phyloP scores from a whole-genome alignment of 2,888 invertebrate species.

The Drosophila pegasa region DNA sequence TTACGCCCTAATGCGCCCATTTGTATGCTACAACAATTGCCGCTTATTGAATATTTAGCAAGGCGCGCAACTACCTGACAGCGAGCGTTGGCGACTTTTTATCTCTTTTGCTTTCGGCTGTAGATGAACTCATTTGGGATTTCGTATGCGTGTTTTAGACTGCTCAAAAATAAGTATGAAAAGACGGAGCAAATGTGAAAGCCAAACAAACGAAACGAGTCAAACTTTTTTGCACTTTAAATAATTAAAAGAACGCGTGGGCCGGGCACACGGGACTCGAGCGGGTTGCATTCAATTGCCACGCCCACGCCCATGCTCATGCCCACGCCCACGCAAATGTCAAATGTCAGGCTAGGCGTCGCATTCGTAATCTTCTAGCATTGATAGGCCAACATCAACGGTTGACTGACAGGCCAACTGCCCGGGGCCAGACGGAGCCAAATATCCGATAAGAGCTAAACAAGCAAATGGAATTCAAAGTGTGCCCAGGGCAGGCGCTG shows the following conservation, averaged over 20 bases:
- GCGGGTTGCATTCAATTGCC: conserved; percentile 29
- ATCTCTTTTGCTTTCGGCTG: background rate
- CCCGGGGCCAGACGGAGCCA: conserved; percentile 57
- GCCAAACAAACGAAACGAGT: conserved; percentile 1
- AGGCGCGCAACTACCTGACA: conserved; percentile 50
- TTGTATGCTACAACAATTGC: conserved; percentile 81
- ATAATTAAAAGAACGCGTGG: conserved; percentile 64
- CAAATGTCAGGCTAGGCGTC: conserved; percentile 24
- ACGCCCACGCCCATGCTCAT: conserved; percentile 29
- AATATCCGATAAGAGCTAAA: conserved; percentile 70
- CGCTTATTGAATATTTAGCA: conserved; percentile 81
- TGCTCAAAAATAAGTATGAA: conserved; percentile 4
- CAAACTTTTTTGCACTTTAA: conserved; percentile 70
- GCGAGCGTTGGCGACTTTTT: background rate
- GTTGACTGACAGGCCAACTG: conserved; percentile 63
- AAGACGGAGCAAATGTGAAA: conserved; percentile 8
- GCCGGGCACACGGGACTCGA: conserved; percentile 4
- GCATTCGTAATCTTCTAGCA: conserved; percentile 37
- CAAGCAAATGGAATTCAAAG: conserved; percentile 73
- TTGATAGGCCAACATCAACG: conserved; percentile 62
- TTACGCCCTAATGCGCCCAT: conserved; percentile 79
- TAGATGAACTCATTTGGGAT: conserved; percentile 78
- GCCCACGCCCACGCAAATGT: conserved; percentile 31
- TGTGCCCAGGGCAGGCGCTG: conserved; percentile 34
- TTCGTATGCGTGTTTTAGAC: conserved; percentile 67